Percentiles rank a stretch among this genome's conserved stretches.
These are phyloP conservation scores for Cecidostiba fungosa DNA, from an alignment of 2,888 invertebrate genomes.

Conservation along the genomic window DNA sequence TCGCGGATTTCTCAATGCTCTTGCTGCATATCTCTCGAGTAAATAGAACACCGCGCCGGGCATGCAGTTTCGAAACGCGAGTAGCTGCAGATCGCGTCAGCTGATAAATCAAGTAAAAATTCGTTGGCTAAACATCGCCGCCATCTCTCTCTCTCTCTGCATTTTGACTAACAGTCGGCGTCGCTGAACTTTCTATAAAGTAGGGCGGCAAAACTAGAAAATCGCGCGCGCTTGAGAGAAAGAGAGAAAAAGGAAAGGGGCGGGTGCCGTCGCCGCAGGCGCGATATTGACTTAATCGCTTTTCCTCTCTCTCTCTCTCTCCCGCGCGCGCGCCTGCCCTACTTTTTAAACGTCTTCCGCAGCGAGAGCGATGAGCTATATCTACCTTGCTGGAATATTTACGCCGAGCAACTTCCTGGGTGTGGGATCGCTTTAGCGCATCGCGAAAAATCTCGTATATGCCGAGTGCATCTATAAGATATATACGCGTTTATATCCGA, in stretches of 20 bases:
- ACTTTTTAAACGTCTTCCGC: slow-evolving; percentile 14
- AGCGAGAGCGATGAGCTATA: neutral
- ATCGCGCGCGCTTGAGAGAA: neutral
- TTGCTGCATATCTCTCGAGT: neutral
- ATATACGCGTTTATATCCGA: neutral
- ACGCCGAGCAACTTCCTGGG: neutral
- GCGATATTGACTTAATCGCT: slow-evolving; percentile 36
- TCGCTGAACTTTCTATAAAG: slow-evolving; percentile 1
- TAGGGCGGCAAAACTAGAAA: slow-evolving; percentile 13
- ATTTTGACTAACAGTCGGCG: slow-evolving; percentile 5
- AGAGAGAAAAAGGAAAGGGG: neutral
- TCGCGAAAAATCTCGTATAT: neutral
- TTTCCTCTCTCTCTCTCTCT: slow-evolving; percentile 10
- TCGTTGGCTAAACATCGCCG: neutral
- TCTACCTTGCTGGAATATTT: neutral
- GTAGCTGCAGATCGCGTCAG: neutral
- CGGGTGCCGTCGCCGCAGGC: neutral
- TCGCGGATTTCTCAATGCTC: neutral
- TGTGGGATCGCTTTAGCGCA: neutral
- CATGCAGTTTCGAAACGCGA: too few species aligned
- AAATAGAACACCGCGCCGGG: neutral
- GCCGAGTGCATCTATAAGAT: neutral
- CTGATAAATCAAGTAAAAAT: neutral
- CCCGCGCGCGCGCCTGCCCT: neutral
- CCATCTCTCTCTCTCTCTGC: neutral